Base-by-base conservation (phyloP, 2,113 vertebrate species). In the Fukomys damarensis region DNA sequence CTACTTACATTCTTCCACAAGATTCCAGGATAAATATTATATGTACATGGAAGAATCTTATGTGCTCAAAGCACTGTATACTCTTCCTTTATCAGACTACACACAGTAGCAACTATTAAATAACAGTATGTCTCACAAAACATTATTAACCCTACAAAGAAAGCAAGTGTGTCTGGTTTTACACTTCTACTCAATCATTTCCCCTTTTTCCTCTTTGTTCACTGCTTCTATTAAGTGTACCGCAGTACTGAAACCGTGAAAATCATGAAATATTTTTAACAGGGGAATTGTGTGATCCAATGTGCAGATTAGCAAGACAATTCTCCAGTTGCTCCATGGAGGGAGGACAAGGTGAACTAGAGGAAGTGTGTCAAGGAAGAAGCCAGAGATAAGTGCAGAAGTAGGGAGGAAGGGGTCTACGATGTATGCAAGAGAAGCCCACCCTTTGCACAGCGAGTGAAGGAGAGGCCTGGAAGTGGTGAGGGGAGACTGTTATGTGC, bases 241-340 rank as follows among this genome's bases (percentile, higher is more conserved):
- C 19, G 79, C 14, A 92, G 66, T 38, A 87, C 41, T 81, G 30
- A 41, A 20, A 91, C 94, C 95, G 59, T 70, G 24, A 82, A 97
- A 85, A 6, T 24, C 30, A 58, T 1, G 41, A 1, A 58, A n/a
- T 93, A 85, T 58, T 94, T 93, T 93, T 77, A 94, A 88, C 41
- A 49, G 43, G 65, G 35, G 61, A 89, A 66, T 77, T 76, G 74
- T 43, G 52, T 43, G 35, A 76, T 59, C 13, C 13, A 68, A 24
- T 66, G 30, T 93, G 7, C 77, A 35, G 72, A 84, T 54, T n/a
- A 46, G 38, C 93, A 85, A 66, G 17, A 81, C 6, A 58, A 19
- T 83, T 95, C 43, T 79, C 49, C 19, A 59, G 30, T 59, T 74
- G 6, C 19, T 77, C 61, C 54, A 1, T 38, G 12, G 16, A 46